Percentiles rank a stretch among this genome's conserved stretches.
phyloP scores from a whole-genome alignment of 2,888 invertebrate genomes.

The Copidosoma aretas region DNA sequence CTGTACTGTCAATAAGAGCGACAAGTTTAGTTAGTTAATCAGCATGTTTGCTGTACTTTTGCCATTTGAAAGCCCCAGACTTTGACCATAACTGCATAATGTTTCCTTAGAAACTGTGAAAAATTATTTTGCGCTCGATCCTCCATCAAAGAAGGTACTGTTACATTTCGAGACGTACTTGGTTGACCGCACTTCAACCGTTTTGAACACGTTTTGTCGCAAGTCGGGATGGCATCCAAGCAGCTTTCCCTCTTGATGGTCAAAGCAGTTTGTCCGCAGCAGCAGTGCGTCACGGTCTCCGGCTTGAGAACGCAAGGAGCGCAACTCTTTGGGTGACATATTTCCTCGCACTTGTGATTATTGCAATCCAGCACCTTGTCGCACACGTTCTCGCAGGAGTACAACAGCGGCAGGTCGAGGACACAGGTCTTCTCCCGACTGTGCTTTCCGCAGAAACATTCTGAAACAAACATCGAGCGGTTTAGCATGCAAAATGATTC shows the following conservation, averaged over 20 bases:
- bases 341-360: conserved; percentile 73
- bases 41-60: too few species aligned
- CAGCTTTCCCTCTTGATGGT: conserved; percentile 71
- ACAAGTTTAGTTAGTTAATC: too few species aligned
- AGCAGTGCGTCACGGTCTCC: conserved; percentile 71
- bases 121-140: too few species aligned
- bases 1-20: background rate
- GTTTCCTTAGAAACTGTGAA: too few species aligned
- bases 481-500: too few species aligned
- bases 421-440: conserved; percentile 71
- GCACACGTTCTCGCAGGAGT: conserved; percentile 71
- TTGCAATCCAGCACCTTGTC: conserved; percentile 69
- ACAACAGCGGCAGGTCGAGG: conserved; percentile 64
- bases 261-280: conserved; percentile 75
- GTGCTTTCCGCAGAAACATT: conserved; percentile 75
- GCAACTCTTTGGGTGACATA: conserved; percentile 75
- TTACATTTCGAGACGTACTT: conserved; percentile 49
- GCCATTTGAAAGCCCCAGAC: too few species aligned
- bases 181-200: conserved; percentile 61
- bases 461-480: conserved; percentile 41
- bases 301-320: conserved; percentile 71
- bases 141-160: too few species aligned
- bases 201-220: conserved; percentile 69
- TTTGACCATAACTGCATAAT: too few species aligned
- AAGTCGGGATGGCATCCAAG: conserved; percentile 82